These are phyloP conservation scores for Cepaea hortensis DNA, from an alignment of 2,888 invertebrate genomes.

Conservation along the genomic window DNA sequence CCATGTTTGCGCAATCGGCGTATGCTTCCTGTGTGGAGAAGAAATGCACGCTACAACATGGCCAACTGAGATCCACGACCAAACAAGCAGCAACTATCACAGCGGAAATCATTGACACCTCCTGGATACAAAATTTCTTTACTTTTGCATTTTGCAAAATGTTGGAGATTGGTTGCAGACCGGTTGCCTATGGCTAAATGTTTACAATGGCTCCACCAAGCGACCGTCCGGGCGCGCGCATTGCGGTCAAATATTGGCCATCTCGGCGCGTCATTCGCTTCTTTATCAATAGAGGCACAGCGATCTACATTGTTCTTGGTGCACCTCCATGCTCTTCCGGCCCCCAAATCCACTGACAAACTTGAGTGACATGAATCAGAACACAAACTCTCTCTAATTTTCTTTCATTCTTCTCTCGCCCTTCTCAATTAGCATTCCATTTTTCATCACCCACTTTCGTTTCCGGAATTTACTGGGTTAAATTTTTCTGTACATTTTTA, in stretches of 20 bases:
- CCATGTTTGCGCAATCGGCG: conserved; percentile 29
- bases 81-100: conserved; percentile 36
- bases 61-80: conserved; percentile 24
- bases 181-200: conserved; percentile 34
- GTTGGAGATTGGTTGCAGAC: conserved; percentile 37
- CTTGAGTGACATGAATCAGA: background rate
- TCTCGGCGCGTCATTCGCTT: conserved; percentile 31
- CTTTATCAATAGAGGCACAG: conserved; percentile 29
- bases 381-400: background rate
- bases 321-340: conserved; percentile 39
- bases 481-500: background rate
- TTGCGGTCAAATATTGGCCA: conserved; percentile 39
- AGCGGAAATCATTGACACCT: conserved; percentile 48
- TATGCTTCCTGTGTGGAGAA: conserved; percentile 45
- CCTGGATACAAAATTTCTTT: conserved; percentile 44
- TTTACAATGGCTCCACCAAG: conserved; percentile 17
- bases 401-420: background rate
- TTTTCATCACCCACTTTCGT: background rate
- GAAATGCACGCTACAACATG: conserved; percentile 2
- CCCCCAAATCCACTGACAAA: conserved; percentile 28
- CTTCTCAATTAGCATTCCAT: background rate
- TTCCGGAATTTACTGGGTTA: background rate
- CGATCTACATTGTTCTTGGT: conserved; percentile 34
- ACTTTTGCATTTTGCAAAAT: conserved; percentile 47
- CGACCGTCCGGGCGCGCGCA: conserved; percentile 38